These are phyloP conservation scores for Corythaeola cristata DNA, from an alignment of 2,113 vertebrate genomes.

Conservation along the genomic window DNA sequence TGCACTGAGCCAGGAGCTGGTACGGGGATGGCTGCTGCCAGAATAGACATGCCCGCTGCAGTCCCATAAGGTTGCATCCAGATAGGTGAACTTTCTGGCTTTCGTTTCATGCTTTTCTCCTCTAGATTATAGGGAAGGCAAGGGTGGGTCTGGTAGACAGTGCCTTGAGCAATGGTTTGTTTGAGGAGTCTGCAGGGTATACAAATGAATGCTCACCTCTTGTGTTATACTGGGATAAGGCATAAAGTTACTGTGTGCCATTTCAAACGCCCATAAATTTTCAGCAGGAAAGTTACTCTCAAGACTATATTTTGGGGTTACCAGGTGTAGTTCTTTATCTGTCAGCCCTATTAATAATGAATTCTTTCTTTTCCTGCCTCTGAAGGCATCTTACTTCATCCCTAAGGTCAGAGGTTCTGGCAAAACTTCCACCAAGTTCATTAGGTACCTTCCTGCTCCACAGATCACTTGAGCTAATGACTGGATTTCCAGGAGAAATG, in stretches of 20 bases:
- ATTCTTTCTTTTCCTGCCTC: neutral
- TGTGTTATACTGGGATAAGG: neutral
- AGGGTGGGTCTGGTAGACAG: slow-evolving; percentile 41
- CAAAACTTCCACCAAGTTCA: neutral
- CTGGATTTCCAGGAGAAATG: neutral
- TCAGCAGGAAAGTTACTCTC: neutral
- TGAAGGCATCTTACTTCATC: neutral
- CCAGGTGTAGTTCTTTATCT: neutral
- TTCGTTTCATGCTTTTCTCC: neutral
- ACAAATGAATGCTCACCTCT: neutral
- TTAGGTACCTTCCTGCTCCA: neutral
- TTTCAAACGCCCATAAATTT: neutral
- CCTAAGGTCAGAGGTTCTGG: neutral
- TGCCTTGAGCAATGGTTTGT: neutral
- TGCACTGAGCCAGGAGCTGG: neutral
- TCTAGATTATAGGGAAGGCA: slow-evolving; percentile 7
- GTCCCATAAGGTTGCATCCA: neutral
- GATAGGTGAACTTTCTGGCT: neutral
- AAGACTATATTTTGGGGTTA: neutral
- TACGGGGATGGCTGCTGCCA: neutral
- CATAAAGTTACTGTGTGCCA: neutral
- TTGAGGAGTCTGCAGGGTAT: slow-evolving; percentile 18
- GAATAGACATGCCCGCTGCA: slow-evolving; percentile 10
- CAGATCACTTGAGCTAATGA: neutral
- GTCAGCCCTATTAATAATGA: neutral